Evolutionary conservation across 2,888 invertebrate genomes (phyloP).

Genomic region (Choreutis nemorana): DNA sequence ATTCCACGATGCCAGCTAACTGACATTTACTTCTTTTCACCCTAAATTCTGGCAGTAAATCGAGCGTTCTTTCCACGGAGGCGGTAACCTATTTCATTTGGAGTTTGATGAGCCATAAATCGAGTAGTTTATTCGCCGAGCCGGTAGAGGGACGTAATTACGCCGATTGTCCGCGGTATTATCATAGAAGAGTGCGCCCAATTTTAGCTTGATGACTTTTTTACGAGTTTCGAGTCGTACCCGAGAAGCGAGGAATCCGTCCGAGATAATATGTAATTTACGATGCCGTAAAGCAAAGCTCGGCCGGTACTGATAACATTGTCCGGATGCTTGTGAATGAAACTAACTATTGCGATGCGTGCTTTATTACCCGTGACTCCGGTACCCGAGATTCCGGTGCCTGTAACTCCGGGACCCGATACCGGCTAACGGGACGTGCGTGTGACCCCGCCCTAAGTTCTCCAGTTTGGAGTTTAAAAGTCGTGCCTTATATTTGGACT

Average conservation of each 20-base stretch:
- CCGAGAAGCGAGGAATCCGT: conserved; percentile 7
- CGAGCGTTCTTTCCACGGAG: neutral
- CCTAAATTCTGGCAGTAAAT: neutral
- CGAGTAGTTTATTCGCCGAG: conserved; percentile 17
- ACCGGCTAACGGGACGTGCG: neutral
- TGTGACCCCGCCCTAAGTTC: too few relatives aligned
- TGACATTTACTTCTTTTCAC: too few relatives aligned
- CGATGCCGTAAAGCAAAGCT: conserved; percentile 33
- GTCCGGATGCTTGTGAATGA: conserved; percentile 13
- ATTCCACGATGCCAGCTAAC: too few relatives aligned
- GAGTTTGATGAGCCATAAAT: conserved; percentile 20
- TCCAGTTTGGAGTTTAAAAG: too few relatives aligned
- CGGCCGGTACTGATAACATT: conserved; percentile 18
- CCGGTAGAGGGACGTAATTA: conserved; percentile 28
- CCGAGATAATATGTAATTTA: conserved; percentile 37
- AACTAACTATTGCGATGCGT: conserved; percentile 10
- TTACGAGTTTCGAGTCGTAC: conserved; percentile 52
- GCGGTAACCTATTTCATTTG: conserved; percentile 8
- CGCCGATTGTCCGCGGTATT: conserved; percentile 42
- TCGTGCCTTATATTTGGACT: too few relatives aligned
- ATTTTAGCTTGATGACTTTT: conserved; percentile 58
- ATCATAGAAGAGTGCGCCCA: conserved; percentile 56
- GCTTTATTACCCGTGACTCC: conserved; percentile 10
- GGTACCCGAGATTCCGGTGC: too few relatives aligned
- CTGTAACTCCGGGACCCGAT: too few relatives aligned